These are phyloP conservation scores for Dolichopus griseipennis DNA, from an alignment of 2,888 invertebrate species.

Conservation along the genomic window DNA sequence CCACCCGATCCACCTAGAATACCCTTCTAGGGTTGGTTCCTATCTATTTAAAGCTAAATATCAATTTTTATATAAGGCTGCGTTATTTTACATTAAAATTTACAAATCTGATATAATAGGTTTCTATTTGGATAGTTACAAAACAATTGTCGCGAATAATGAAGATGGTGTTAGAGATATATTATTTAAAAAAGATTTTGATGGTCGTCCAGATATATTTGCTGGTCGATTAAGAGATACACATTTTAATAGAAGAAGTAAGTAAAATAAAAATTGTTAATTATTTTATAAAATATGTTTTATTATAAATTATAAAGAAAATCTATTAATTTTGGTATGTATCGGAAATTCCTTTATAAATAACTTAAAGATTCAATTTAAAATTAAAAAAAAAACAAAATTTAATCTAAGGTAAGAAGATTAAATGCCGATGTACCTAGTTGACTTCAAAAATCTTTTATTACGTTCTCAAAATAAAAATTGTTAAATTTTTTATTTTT, in stretches of 20 bases:
- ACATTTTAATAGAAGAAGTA: constrained; percentile 32
- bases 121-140: constrained; percentile 47
- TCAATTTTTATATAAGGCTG: constrained; percentile 46
- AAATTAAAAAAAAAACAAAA: too few relatives aligned
- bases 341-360: too few relatives aligned
- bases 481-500: too few relatives aligned
- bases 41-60: constrained; percentile 51
- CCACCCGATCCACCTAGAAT: constrained; percentile 51
- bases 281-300: too few relatives aligned
- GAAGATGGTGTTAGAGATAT: constrained; percentile 50
- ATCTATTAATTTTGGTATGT: too few relatives aligned
- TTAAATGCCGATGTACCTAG: too few relatives aligned
- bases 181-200: constrained; percentile 45
- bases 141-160: constrained; percentile 48
- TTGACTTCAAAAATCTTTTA: too few relatives aligned
- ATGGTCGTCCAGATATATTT: too few relatives aligned
- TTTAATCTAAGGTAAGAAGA: too few relatives aligned
- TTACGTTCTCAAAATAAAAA: too few relatives aligned
- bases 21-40: constrained; percentile 54
- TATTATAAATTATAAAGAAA: too few relatives aligned
- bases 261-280: constrained; percentile 13
- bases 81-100: constrained; percentile 45
- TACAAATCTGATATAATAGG: constrained; percentile 56
- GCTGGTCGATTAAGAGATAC: constrained; percentile 24
- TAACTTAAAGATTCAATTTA: too few relatives aligned